Evolutionary conservation across 2,888 invertebrate genomes (phyloP), one percentile per base, ranked within the genome.

Genomic region (Tinea pellionella): DNA sequence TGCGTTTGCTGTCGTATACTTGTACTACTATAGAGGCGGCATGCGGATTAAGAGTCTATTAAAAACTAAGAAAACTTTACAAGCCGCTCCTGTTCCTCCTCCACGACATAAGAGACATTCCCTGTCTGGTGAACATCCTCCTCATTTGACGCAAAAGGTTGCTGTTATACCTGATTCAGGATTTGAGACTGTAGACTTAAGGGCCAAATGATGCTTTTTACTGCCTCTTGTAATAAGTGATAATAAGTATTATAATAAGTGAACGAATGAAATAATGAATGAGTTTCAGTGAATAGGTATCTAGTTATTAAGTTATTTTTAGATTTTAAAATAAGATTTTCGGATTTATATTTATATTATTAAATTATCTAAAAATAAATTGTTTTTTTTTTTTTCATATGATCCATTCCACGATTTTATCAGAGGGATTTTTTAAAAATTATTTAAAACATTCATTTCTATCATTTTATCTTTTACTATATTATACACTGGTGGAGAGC

Each of bases 1-100:
- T 62, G 79, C 89, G 65, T 85, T 94, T 71, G 91, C 90, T 63
- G 89, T 91, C 62, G 85, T 94, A 68, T 94, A 93, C 78, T 82
- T 92, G 69, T 93, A 94, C 77, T 93, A 92, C 73, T 93, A 93
- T 85, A 91, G 92, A 77, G 90, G 92, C 69, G 91, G 92, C 68
- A 89, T 89, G 72, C 89, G 89, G 65, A 89, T 93, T 66, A 92
- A 92, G 78, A 88, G 81, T 64, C 86, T 92, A 72, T 75, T 93
- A 24, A 90, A 85, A 63, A 80, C 82, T 32, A 85, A 84, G 57
- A 62, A 60, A 61, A 72, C 77, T 1, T 71, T 78, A 1, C 61
- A 71, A 0, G 72, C 80, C 0, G 80, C 80, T 0, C 83, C 88
- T 0, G 78, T 87, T 1, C 80, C 87, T 0, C 88, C 88, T 4